A percentile compares a stretch with the other conserved stretches of the same genome.
phyloP scores from a whole-genome alignment of 2,113 vertebrate species.

The Atractosteus spatula region DNA sequence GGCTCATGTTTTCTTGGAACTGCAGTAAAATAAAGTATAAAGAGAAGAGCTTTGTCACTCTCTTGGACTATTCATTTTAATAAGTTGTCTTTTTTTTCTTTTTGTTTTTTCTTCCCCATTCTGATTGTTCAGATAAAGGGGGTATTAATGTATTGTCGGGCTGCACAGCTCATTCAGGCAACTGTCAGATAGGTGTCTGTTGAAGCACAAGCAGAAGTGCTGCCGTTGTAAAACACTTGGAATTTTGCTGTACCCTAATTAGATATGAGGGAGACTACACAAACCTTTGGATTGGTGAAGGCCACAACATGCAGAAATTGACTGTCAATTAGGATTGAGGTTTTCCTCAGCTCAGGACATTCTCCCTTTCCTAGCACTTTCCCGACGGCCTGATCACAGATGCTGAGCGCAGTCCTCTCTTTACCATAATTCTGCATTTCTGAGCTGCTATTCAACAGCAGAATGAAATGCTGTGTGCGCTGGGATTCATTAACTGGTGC shows the following conservation, averaged over 20 bases:
- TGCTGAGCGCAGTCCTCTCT: neutral
- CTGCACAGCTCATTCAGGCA: no score
- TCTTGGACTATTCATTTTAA: no score
- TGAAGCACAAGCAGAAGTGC: neutral
- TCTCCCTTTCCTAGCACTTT: neutral
- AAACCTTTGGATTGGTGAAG: conserved; percentile 24
- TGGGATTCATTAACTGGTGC: conserved; percentile 60
- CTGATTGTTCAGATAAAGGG: no score
- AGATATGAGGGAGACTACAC: conserved; percentile 39
- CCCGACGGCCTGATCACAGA: conserved; percentile 6
- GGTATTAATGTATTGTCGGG: no score
- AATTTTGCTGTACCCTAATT: conserved; percentile 59
- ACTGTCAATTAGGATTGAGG: conserved; percentile 49
- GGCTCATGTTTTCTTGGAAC: no score
- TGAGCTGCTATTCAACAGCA: conserved; percentile 15
- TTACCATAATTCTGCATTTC: conserved; percentile 5
- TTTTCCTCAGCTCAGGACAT: conserved; percentile 12
- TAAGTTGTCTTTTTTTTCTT: no score
- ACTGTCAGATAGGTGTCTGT: neutral
- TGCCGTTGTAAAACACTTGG: conserved; percentile 26
- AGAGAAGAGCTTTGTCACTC: no score
- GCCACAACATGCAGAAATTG: conserved; percentile 24
- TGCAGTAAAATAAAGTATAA: no score
- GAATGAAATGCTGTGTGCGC: conserved; percentile 31
- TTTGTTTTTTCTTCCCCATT: no score